Base-by-base conservation (phyloP, 1,140 invertebrate species). In the Drosophila murphyi region DNA sequence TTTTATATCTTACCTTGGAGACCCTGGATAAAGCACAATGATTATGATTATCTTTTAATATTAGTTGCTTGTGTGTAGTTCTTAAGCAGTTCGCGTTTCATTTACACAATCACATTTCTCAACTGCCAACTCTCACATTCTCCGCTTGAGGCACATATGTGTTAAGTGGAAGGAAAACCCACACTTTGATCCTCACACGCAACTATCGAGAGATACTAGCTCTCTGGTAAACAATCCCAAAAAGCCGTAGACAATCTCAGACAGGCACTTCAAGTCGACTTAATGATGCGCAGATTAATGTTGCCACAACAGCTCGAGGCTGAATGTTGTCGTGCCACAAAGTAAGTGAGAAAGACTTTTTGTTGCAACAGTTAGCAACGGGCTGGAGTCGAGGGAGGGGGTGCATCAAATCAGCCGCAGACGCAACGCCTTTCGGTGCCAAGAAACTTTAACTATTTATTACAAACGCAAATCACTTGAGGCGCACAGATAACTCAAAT, bases 241-340 rank as follows among this genome's bases (percentile, higher is more conserved):
- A 47, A 41, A 67, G 71, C n/a, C 59, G 52, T 12, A 76, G 76
- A 52, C 51, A 78, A 75, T 74, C 63, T 68, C 5, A 12, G 51
- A 45, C 35, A 28, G 41, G 39, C 57, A 63, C 72, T 62, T 43
- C 50, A 48, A 64, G 76, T 69, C 39, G 55, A 69, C 76, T 68
- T 87, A 88, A 87, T 87, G 82, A 87, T 87, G 82, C 63, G 43
- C 80, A 87, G 79, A 88, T 87, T 88, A 87, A 87, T 88, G 83
- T 80, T 86, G 71, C 55, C 72, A 65, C 68, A 50, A 60, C 60
- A 57, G 76, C 78, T 54, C 10, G 20, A 63, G 83, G 80, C 70
- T n/a, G 29, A 73, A 57, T 70, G 51, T 54, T 52, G 74, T 76
- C 7, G 5, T 77, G 68, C 72, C 76, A 68, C 47, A 51, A 56